phyloP scores from a whole-genome alignment of 2,113 vertebrate genomes.

The Ictalurus furcatus region DNA sequence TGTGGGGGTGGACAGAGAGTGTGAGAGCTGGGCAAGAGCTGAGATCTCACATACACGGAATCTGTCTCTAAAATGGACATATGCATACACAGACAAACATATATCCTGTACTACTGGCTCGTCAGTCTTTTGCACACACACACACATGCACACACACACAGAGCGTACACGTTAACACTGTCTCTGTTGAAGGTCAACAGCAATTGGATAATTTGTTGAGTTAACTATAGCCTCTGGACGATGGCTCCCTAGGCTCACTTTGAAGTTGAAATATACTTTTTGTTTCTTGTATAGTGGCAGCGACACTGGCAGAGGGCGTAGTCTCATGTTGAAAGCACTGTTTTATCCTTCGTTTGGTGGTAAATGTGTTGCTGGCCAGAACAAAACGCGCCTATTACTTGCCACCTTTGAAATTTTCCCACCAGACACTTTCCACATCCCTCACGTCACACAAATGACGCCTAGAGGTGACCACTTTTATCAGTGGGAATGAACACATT shows the following conservation, averaged over 20 bases:
- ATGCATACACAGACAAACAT: conserved; percentile 30
- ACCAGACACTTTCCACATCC: conserved; percentile 38
- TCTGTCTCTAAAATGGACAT: conserved; percentile 50
- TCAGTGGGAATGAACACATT: conserved; percentile 31
- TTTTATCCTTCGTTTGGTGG: conserved; percentile 48
- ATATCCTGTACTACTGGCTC: conserved; percentile 47
- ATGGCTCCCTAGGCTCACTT: conserved; percentile 22
- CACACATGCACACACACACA: conserved; percentile 24
- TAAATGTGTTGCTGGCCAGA: conserved; percentile 36
- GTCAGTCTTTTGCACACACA: conserved; percentile 49
- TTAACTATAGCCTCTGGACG: conserved; percentile 4
- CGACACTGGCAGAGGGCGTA: conserved; percentile 31
- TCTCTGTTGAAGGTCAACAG: conserved; percentile 27
- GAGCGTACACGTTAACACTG: conserved; percentile 8
- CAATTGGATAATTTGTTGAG: conserved; percentile 28
- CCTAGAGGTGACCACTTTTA: conserved; percentile 8
- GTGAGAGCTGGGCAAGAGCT: conserved; percentile 16
- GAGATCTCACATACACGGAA: conserved; percentile 30
- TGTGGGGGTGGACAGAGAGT: not conserved
- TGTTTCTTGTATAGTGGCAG: conserved; percentile 31
- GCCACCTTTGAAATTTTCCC: conserved; percentile 42
- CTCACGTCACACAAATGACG: not conserved
- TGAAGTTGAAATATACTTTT: conserved; percentile 31
- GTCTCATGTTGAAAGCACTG: conserved; percentile 38
- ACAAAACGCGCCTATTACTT: conserved; percentile 13